Evolutionary conservation across 2,797 vertebrate species (phyloP).

Genomic region (Sebastolobus alascanus): DNA sequence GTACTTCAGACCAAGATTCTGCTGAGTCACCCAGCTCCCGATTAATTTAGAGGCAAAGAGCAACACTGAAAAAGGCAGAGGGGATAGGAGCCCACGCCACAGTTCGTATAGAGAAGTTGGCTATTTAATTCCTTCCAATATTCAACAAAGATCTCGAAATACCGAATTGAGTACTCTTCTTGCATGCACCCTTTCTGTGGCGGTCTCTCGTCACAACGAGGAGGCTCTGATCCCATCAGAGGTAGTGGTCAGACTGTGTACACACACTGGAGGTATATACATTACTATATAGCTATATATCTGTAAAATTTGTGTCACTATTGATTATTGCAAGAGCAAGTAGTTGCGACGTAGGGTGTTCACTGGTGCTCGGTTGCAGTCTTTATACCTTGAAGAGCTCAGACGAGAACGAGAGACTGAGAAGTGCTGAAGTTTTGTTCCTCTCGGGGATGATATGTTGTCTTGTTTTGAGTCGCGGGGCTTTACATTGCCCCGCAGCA

Average conservation of each 20-base stretch:
- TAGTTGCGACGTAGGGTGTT: conserved; percentile 71
- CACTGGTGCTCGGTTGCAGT: conserved; percentile 72
- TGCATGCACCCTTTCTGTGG: conserved; percentile 84
- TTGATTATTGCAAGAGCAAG: conserved; percentile 79
- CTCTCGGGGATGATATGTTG: conserved; percentile 47
- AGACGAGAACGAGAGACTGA: conserved; percentile 59
- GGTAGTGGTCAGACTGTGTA: conserved; percentile 79
- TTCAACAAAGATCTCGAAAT: conserved; percentile 64
- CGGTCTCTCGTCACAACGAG: conserved; percentile 72
- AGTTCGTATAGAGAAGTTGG: conserved; percentile 68
- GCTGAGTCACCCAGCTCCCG: conserved; percentile 74
- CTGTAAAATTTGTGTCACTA: conserved; percentile 82
- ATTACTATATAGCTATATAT: conserved; percentile 84
- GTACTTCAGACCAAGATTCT: conserved; percentile 79
- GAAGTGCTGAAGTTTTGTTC: conserved; percentile 48
- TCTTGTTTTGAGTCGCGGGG: conserved; percentile 66
- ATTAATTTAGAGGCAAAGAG: conserved; percentile 78
- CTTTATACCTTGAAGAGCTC: conserved; percentile 63
- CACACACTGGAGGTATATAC: conserved; percentile 87
- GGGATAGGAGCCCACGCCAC: conserved; percentile 65
- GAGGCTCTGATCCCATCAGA: conserved; percentile 73
- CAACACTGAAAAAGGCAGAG: conserved; percentile 70
- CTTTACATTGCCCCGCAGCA: conserved; percentile 58
- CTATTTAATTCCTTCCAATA: conserved; percentile 62
- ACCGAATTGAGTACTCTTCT: conserved; percentile 73